Evolutionary conservation across 2,888 invertebrate genomes (phyloP).

Genomic region (Deilephila porcellus): DNA sequence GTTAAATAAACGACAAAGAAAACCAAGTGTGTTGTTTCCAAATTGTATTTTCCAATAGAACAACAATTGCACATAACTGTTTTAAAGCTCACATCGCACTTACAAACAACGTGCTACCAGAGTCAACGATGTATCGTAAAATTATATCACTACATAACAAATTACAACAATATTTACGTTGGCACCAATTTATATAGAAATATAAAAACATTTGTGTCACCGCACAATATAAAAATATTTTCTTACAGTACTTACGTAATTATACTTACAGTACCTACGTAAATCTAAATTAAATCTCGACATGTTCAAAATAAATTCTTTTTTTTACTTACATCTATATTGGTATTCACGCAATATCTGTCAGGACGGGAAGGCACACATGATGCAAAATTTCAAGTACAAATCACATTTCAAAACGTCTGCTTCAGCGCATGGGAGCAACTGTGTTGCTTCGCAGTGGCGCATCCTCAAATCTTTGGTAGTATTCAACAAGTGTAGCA

Average conservation of each 20-base stretch:
- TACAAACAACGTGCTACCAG: constrained; percentile 66
- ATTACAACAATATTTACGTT: constrained; percentile 84
- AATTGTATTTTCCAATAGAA: constrained; percentile 81
- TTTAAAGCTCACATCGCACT: constrained; percentile 72
- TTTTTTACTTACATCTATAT: constrained; percentile 71
- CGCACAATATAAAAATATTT: constrained; percentile 83
- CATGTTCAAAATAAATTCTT: constrained; percentile 75
- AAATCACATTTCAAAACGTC: constrained; percentile 28
- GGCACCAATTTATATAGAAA: constrained; percentile 80
- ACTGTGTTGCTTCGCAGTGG: neutral
- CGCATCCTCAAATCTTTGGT: constrained; percentile 20
- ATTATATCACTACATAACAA: constrained; percentile 83
- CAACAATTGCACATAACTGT: constrained; percentile 80
- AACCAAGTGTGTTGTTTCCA: constrained; percentile 61
- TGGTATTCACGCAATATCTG: constrained; percentile 68
- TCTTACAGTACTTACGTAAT: constrained; percentile 78
- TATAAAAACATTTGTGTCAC: constrained; percentile 79
- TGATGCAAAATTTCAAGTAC: constrained; percentile 28
- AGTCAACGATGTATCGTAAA: constrained; percentile 80
- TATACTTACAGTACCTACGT: constrained; percentile 69
- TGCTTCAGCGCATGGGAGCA: constrained; percentile 5
- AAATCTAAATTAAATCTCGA: constrained; percentile 80
- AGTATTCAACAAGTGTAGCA: constrained; percentile 12
- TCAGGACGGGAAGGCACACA: constrained; percentile 54
- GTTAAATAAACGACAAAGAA: constrained; percentile 50